phyloP scores from a whole-genome alignment of 64 coral and sea anemone genomes.

The Montipora cactus region DNA sequence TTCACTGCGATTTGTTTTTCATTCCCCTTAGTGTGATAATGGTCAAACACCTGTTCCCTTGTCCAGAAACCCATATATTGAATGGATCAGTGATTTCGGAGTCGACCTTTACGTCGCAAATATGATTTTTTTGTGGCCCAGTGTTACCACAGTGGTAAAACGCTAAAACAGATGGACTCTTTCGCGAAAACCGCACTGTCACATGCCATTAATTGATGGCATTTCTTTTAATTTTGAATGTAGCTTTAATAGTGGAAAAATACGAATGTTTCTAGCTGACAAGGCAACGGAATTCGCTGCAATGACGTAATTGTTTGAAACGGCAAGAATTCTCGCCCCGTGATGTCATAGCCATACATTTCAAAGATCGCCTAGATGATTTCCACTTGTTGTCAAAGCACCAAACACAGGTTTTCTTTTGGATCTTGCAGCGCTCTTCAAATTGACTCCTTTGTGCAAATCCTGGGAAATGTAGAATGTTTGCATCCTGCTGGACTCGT shows the following conservation, averaged over 20 bases:
- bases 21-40: background rate
- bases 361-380: slow-evolving; percentile 9
- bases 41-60: slow-evolving; percentile 9
- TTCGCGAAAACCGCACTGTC: background rate
- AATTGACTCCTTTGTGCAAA: background rate
- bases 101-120: background rate
- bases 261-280: slow-evolving; percentile 14
- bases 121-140: background rate
- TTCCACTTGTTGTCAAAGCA: slow-evolving; percentile 11
- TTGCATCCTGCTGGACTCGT: background rate
- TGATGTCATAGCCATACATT: slow-evolving; percentile 30
- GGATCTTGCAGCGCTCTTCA: slow-evolving; percentile 17
- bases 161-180: background rate
- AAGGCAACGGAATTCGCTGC: slow-evolving; percentile 12
- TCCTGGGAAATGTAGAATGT: background rate
- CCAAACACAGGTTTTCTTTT: background rate
- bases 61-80: background rate
- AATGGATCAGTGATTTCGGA: slow-evolving; percentile 21
- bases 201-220: background rate
- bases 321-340: slow-evolving; percentile 38
- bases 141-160: background rate
- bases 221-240: background rate
- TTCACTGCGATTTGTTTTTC: background rate
- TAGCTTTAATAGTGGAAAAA: background rate
- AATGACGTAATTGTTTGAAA: slow-evolving; percentile 60